Evolutionary conservation across 2,888 invertebrate genomes (phyloP).

Genomic region (Tetragonula carbonaria): DNA sequence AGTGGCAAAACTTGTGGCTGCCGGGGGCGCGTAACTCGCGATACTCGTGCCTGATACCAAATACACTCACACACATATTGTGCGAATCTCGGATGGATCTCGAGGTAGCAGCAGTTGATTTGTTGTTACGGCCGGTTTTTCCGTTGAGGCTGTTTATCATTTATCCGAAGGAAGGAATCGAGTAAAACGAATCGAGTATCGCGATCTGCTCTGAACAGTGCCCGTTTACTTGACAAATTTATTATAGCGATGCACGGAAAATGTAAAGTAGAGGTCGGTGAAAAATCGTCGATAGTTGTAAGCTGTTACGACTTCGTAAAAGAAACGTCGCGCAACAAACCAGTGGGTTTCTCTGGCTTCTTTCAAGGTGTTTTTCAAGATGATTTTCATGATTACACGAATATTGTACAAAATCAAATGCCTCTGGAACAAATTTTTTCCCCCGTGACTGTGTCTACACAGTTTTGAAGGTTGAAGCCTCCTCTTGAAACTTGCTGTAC

Average conservation of each 20-base stretch:
- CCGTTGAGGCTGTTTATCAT: background rate
- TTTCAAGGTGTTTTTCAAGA: too few relatives aligned
- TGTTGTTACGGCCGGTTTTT: background rate
- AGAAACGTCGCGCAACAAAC: too few relatives aligned
- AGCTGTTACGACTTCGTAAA: too few relatives aligned
- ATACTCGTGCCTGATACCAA: background rate
- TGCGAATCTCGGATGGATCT: background rate
- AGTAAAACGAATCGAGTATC: background rate
- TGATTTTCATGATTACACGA: too few relatives aligned
- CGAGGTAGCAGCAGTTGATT: background rate
- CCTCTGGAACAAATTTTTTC: too few relatives aligned
- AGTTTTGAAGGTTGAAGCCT: too few relatives aligned
- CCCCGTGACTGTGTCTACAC: too few relatives aligned
- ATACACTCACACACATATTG: background rate
- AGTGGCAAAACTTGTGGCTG: slow-evolving; percentile 45
- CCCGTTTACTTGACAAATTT: background rate
- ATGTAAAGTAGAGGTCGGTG: too few relatives aligned
- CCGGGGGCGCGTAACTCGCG: slow-evolving; percentile 33
- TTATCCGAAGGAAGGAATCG: background rate
- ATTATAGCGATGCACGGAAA: background rate
- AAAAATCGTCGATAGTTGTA: too few relatives aligned
- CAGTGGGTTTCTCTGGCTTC: too few relatives aligned
- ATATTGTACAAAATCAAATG: too few relatives aligned
- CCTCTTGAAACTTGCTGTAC: too few relatives aligned
- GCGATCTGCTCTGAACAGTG: background rate